Evolutionary conservation across 2,888 invertebrate species (phyloP), one percentile per base, ranked within the genome.

Genomic region (Quadroppia sp.): DNA sequence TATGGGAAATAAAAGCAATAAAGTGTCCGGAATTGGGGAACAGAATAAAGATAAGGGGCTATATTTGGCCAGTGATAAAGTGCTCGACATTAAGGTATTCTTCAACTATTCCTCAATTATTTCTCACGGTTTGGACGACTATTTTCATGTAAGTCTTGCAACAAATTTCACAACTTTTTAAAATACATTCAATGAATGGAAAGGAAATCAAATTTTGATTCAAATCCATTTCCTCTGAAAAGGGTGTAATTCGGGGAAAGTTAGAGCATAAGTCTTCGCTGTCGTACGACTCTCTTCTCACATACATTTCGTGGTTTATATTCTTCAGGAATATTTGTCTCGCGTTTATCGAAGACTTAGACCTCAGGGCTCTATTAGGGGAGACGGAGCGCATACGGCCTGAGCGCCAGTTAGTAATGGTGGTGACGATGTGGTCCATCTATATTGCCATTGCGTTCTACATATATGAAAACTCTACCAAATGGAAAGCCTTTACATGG

Each of bases 101-200:
- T 69, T 73, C 28, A 70, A 50, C 17, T 73, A 73, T 25, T 73
- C 73, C 9, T 53, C 73, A 9, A 28, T 73, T 20, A 67, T 73
- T 15, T 73, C 73, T 4, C 69, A 69, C 67, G 73, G 67, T 15
- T 48, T 73, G 67, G 32, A 73, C 23, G 73, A 73, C 32, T 73
- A 40, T 32, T 69, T 73, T 17, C 67, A 73, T 15, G 73, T 73
- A 42, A 42, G 64, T 32, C 7, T 36, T 32, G 20, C n/a, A 23
- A 56, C 9, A 3, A 56, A 56, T 23, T 28, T 28, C 9, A 56
- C 25, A 56, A 23, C n/a, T n/a, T n/a, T n/a, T n/a, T n/a, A n/a
- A n/a, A n/a, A n/a, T n/a, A n/a, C n/a, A n/a, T n/a, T 69, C 15
- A 23, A 25, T 42, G 32, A 71, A 69, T 48, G 20, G 15, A 36